Evolutionary conservation across 1,140 invertebrate species (phyloP), one percentile per base, ranked within the genome.

Genomic region (Bombus ignitus): DNA sequence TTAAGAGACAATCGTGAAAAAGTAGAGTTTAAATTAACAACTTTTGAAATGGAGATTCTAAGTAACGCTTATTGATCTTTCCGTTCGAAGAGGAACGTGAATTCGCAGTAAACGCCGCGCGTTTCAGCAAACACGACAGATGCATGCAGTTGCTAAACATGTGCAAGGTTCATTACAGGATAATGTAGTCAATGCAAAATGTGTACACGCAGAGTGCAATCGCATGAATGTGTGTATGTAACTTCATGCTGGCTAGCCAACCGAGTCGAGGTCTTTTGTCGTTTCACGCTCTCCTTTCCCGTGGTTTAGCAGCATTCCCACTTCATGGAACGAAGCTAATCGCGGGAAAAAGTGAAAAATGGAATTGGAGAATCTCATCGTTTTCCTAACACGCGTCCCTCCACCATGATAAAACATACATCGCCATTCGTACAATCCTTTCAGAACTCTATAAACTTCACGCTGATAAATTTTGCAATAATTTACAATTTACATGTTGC

Each of bases 221-320:
- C 39, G 35, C 37, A 32, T 13, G 25, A 62, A 57, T n/a, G 42
- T 62, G 65, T 72, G 70, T 25, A 37, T 47, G 44, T 47, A 83
- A 90, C 81, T 91, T 94, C 91, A 94, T 93, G 94, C 91, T 94
- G 91, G 91, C 91, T 94, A 94, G 87, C 90, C 94, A 94, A 94
- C 94, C 84, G 87, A 94, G 93, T 92, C 94, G 94, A 95, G 94
- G 93, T 89, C 94, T 93, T 91, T 89, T 91, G 90, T 91, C 90
- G 84, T 85, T 85, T 90, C 82, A 83, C 90, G 77, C 88, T 89
- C 88, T 88, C 86, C 82, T 89, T 89, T 87, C 81, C 71, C 74
- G 57, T 88, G 37, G n/a, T 83, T 71, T 72, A 72, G 83, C 53
- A 42, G 32, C 53, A 74, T 90, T 88, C 47, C 68, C 62, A 71